Evolutionary conservation across 2,113 vertebrate species (phyloP), one percentile per base, ranked within the genome.

Genomic region (Tyrannus savana): DNA sequence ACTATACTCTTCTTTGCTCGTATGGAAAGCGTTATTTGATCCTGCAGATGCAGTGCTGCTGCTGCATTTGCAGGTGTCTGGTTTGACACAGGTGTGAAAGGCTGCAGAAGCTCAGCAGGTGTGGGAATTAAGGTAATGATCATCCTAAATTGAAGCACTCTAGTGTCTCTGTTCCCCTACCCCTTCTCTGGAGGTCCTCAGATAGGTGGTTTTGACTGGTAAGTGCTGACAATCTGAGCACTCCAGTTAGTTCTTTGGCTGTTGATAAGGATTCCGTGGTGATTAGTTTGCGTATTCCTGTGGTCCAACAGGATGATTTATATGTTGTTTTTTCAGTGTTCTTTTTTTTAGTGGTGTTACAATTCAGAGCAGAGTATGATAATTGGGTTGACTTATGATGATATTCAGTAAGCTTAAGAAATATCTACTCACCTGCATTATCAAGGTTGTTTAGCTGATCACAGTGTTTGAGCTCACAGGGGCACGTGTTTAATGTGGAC

Each of bases 191-290:
- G 12, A 63, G 42, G 42, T n/a, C 15, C 23, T 74, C n/a, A 69
- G 19, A 24, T 52, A 42, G 21, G 18, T 90, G 82, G 49, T 93
- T 97, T 94, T 97, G 89, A 87, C 87, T 98, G 96, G 97, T 94
- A 97, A 93, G 94, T 94, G 41, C 89, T 91, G 92, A 90, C 63
- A 90, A 73, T 96, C 82, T 87, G 62, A 97, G 84, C 84, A 59
- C 91, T 96, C 80, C 35, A 52, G 89, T 95, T 97, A 66, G 94
- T 95, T 97, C 87, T 97, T 87, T 94, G 89, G 63, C 95, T 93
- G 90, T 95, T 98, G 97, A 97, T 98, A 96, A 98, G 91, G 55
- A 87, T 95, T 98, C 87, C 22, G 24, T 72, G 30, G 81, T 98
- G 97, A 98, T 98, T 97, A 97, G 19, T 81, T 76, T 53, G 10